Evolutionary conservation across 2,113 vertebrate genomes (phyloP).

Genomic region (Junco hyemalis): DNA sequence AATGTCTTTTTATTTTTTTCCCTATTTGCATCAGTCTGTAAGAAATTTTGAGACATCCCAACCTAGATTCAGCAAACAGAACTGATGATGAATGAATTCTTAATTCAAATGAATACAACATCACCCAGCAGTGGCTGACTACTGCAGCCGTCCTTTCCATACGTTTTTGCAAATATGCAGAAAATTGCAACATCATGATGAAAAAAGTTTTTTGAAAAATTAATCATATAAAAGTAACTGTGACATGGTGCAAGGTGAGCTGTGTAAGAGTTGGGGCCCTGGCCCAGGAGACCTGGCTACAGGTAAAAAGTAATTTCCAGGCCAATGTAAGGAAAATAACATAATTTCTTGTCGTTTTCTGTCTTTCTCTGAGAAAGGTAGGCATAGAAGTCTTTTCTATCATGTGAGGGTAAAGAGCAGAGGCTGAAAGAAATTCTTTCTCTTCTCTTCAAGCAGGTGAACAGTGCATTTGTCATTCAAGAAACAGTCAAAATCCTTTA

Average conservation of each 20-base stretch:
- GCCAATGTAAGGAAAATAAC: background rate
- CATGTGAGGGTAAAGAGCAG: background rate
- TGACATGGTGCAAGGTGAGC: fast-evolving
- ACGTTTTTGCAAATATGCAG: background rate
- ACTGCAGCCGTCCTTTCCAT: background rate
- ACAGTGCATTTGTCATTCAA: background rate
- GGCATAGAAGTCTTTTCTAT: background rate
- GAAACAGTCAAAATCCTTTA: background rate
- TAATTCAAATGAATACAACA: background rate
- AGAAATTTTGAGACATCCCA: background rate
- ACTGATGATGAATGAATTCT: background rate
- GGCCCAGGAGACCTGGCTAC: background rate
- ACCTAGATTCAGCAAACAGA: background rate
- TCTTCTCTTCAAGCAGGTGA: background rate
- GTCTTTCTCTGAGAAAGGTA: background rate
- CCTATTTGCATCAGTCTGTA: background rate
- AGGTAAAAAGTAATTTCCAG: background rate
- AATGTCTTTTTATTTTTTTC: background rate
- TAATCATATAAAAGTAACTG: background rate
- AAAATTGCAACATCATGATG: background rate
- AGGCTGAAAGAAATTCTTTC: background rate
- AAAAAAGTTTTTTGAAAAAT: background rate
- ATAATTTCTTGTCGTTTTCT: background rate
- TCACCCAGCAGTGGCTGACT: background rate
- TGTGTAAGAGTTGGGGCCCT: fast-evolving